phyloP scores from a whole-genome alignment of 1,140 invertebrate species.

The Nebria ingens region DNA sequence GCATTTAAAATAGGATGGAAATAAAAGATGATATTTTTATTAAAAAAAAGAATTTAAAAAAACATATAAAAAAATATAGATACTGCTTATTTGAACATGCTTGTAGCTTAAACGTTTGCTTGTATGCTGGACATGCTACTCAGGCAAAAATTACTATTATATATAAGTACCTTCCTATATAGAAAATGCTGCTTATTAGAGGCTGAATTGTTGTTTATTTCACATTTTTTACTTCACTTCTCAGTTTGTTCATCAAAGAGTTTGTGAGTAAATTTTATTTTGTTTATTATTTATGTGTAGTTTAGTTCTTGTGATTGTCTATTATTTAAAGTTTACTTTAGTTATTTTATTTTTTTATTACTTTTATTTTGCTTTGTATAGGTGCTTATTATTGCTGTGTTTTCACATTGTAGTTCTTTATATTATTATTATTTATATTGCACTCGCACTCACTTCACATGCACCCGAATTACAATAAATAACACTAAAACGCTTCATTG shows the following conservation, averaged over 20 bases:
- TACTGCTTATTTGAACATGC: no score
- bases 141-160: slow-evolving; percentile 11
- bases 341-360: not conserved
- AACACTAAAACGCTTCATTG: slow-evolving; percentile 14
- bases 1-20: no score
- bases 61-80: no score
- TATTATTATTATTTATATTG: no score
- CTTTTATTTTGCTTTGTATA: not conserved
- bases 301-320: no score
- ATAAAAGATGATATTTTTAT: no score
- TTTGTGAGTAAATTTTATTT: slow-evolving; percentile 12
- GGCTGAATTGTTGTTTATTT: not conserved
- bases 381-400: no score
- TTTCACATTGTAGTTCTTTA: no score
- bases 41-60: no score
- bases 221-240: slow-evolving; percentile 18
- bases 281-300: slow-evolving; percentile 10
- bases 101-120: no score
- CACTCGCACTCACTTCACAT: not conserved
- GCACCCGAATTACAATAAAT: not conserved
- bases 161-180: slow-evolving; percentile 23
- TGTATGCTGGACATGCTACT: no score
- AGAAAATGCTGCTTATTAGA: not conserved
- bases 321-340: not conserved
- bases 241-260: slow-evolving; percentile 13